Conservation (phyloP, 2,888 invertebrate species). For the Patella pellucida region DNA sequence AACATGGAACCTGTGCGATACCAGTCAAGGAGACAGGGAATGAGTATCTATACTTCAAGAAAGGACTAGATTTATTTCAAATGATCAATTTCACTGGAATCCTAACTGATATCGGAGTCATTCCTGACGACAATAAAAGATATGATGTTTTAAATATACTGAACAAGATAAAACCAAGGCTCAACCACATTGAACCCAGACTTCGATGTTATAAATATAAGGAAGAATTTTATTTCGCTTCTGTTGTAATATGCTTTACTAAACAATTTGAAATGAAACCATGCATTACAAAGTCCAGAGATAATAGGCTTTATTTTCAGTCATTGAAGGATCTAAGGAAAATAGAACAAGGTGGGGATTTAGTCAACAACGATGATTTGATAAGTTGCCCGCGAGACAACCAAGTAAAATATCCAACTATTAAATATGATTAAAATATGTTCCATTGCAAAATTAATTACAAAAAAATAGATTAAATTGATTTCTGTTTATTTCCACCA, state of each 20-base stretch:
- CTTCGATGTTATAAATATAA: not conserved
- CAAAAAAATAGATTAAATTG: too few species aligned
- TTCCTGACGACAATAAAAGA: not conserved
- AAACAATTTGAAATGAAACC: not conserved
- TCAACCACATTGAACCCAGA: not conserved
- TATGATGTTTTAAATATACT: not conserved
- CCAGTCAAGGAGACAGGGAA: not conserved
- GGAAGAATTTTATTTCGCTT: not conserved
- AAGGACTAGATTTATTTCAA: not conserved
- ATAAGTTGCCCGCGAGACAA: not conserved
- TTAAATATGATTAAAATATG: too few species aligned
- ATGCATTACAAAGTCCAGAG: not conserved
- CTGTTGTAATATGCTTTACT: not conserved
- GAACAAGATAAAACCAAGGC: not conserved
- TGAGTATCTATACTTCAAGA: not conserved
- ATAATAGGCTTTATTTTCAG: not conserved
- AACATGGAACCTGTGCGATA: conserved; percentile 5
- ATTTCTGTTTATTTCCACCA: too few species aligned
- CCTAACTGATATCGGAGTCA: not conserved
- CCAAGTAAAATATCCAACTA: not conserved
- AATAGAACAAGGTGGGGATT: not conserved
- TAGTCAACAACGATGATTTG: not conserved
- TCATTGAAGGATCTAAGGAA: not conserved
- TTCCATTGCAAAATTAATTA: too few species aligned
- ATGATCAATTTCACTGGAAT: not conserved